phyloP scores from a whole-genome alignment of 2,888 invertebrate genomes.

The Agrotis puta region DNA sequence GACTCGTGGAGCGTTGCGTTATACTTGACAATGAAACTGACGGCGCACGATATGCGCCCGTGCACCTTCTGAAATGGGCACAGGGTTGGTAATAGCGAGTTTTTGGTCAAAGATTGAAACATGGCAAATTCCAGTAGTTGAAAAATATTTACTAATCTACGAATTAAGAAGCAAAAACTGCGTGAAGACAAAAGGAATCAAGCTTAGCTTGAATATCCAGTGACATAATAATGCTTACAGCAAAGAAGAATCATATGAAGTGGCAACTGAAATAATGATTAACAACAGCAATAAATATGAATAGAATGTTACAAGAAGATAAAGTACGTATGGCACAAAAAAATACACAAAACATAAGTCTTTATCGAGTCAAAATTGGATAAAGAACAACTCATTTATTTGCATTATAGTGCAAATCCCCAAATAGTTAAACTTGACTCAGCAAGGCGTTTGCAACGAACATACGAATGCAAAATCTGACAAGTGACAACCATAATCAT shows the following conservation, averaged over 20 bases:
- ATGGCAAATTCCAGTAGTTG: background rate
- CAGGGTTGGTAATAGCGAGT: slow-evolving; percentile 42
- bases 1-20: slow-evolving; percentile 68
- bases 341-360: background rate
- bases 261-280: too few species aligned
- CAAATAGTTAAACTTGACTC: background rate
- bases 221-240: background rate
- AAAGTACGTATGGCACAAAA: background rate
- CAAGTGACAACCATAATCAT: slow-evolving; percentile 54
- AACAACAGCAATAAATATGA: background rate
- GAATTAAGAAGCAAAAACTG: background rate
- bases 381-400: slow-evolving; percentile 3
- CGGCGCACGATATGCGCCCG: slow-evolving; percentile 65
- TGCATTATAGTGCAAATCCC: slow-evolving; percentile 16
- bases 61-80: slow-evolving; percentile 43
- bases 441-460: background rate
- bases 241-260: background rate
- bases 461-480: slow-evolving; percentile 5
- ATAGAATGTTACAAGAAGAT: background rate
- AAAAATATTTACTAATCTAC: background rate
- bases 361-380: background rate
- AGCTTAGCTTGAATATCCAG: background rate
- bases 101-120: background rate
- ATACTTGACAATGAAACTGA: slow-evolving; percentile 78
- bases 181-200: background rate